A percentile compares a stretch with the other conserved stretches of the same genome.
Evolutionary conservation across 1,140 invertebrate species (phyloP).

Genomic region (Philotrypesis tridentata): DNA sequence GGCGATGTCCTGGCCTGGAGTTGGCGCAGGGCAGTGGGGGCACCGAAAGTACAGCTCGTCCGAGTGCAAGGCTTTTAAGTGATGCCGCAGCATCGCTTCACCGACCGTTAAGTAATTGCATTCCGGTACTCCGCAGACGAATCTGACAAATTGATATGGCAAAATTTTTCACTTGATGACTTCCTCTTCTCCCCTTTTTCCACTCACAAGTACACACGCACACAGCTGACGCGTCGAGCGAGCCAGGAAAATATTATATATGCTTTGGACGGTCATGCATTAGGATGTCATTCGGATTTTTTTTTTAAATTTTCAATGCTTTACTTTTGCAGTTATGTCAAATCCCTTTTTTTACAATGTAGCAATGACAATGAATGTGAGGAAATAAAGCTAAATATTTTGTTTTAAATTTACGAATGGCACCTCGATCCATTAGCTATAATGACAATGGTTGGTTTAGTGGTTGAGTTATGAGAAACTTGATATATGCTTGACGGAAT

Average conservation of each 20-base stretch:
- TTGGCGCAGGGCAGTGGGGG: constrained; percentile 78
- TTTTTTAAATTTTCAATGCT: too few relatives aligned
- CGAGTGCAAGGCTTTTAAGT: constrained; percentile 82
- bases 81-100: constrained; percentile 81
- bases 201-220: not conserved
- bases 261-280: not conserved
- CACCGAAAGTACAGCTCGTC: constrained; percentile 78
- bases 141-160: constrained; percentile 65
- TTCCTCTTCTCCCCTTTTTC: not conserved
- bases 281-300: too few relatives aligned
- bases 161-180: not conserved
- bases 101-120: constrained; percentile 84
- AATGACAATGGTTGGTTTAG: not conserved
- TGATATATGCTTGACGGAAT: not conserved
- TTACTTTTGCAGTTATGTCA: too few relatives aligned
- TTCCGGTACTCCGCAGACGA: constrained; percentile 80
- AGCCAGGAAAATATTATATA: constrained; percentile 40
- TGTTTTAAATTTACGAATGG: not conserved
- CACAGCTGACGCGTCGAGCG: not conserved
- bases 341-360: too few relatives aligned
- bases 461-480: not conserved
- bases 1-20: not conserved
- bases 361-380: too few relatives aligned
- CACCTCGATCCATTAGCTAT: not conserved
- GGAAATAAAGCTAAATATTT: not conserved